phyloP scores from a whole-genome alignment of 1,140 invertebrate genomes.

The Tachypleus tridentatus region DNA sequence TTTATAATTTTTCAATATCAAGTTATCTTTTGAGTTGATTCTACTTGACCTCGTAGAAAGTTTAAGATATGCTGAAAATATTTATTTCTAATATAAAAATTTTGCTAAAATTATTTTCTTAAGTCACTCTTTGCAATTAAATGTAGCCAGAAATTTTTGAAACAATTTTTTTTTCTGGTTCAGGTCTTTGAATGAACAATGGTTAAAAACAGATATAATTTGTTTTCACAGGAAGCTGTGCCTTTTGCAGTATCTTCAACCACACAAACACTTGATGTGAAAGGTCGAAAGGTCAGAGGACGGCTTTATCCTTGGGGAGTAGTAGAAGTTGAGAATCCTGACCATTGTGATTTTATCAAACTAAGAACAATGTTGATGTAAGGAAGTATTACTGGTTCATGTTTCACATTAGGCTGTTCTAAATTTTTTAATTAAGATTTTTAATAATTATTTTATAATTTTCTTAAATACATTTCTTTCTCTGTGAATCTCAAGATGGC shows the following conservation, averaged over 20 bases:
- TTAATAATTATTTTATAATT: background rate
- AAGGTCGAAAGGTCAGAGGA: conserved; percentile 36
- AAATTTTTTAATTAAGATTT: background rate
- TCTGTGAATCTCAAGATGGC: too few relatives aligned
- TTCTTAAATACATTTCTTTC: too few relatives aligned
- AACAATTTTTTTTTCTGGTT: too few relatives aligned
- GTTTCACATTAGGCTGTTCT: conserved; percentile 19
- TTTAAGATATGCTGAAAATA: too few relatives aligned
- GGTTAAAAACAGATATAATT: background rate
- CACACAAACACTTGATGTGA: conserved; percentile 30
- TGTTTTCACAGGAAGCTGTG: conserved; percentile 22
- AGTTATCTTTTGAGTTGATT: too few relatives aligned
- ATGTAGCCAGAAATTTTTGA: too few relatives aligned
- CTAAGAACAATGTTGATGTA: conserved; percentile 42
- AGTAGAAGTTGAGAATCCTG: conserved; percentile 52
- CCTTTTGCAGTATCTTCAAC: conserved; percentile 35
- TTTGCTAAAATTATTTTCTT: too few relatives aligned
- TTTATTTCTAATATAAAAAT: too few relatives aligned
- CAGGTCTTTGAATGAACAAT: too few relatives aligned
- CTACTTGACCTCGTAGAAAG: too few relatives aligned
- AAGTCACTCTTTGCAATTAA: too few relatives aligned
- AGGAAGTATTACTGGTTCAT: conserved; percentile 1
- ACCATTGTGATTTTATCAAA: conserved; percentile 52
- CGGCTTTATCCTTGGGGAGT: conserved; percentile 50
- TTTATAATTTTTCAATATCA: too few relatives aligned